Base-by-base conservation (phyloP, 2,888 invertebrate genomes). In the Resseliella maxima region DNA sequence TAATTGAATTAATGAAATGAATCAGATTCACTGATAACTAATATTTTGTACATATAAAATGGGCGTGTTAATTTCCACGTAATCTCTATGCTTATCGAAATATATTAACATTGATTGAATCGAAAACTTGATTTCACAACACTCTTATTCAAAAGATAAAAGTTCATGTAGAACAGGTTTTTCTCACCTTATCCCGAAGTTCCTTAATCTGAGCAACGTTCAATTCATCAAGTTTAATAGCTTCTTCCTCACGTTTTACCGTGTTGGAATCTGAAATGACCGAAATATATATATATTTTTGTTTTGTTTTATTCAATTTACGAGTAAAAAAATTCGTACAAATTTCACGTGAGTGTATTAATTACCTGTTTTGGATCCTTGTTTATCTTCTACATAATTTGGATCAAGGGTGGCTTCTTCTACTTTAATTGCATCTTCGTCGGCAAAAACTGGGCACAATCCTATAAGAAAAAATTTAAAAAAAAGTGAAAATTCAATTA, bases 141-240 rank as follows among this genome's bases (percentile, higher is more conserved):
- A n/a, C n/a, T n/a, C n/a, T n/a, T n/a, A n/a, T n/a, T n/a, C n/a
- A n/a, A n/a, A n/a, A n/a, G n/a, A 24, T n/a, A n/a, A 59, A 59
- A 27, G 15, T 15, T 8, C 31, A 72, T 15, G 0, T 31, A 12
- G 31, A 31, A 31, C 0, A 31, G 10, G 31, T 31, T 31, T 31
- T 31, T 88, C 88, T 46, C 87, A 91, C 91, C 90, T 95, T 95
- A 85, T 97, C 97, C 87, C 96, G 93, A 83, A 99, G 91, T 92
- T 99, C 97, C 89, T 96, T 97, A 90, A 98, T 93, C 92, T 99
- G 97, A 27, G 98, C 96, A 27, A 97, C 97, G 92, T 96, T 99
- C 87, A 99, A 92, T 2, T 97, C 97, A 92, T 99, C 99, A 86
- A 99, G 92, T 90, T 97, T 96, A 88, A 99, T 98, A 0, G 98